Base-by-base conservation (phyloP, 1,140 invertebrate species). In the Drosophila repleta region DNA sequence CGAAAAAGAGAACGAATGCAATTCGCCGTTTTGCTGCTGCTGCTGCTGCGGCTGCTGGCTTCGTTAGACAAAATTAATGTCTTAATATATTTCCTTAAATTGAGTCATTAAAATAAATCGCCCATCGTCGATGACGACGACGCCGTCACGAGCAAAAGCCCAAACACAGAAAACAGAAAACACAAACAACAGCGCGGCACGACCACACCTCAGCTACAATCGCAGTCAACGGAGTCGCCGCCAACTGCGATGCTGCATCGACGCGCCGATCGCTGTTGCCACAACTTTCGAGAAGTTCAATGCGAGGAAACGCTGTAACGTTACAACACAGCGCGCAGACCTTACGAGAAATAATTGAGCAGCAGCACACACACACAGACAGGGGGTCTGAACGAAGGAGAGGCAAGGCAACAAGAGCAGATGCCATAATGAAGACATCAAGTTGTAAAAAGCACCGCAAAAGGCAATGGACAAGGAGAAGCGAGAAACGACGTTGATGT, bases 81-180 rank as follows among this genome's bases (percentile, higher is more conserved):
- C 87, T 90, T 90, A 88, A 88, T 90, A 90, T 88, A 90, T 90
- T 90, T 90, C 87, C 72, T 82, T 90, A 90, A 90, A 90, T 90
- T 90, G 85, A 90, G 85, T 90, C 85, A 90, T 90, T 90, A 90
- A 90, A 90, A 90, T 90, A 90, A 90, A 90, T 90, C 85, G 87
- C 74, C 82, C 84, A 71, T 68, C 75, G 81, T 65, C 66, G 74
- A 62, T 77, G 81, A 67, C 74, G 82, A 62, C 65, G 77, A 77
- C 82, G 82, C 82, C 83, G 85, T 87, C 82, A 87, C 83, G 82
- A 74, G 66, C 56, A 77, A 74, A 57, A 77, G 71, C 53, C 65
- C 57, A 62, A 73, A 29, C 56, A 61, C 46, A 67, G n/a, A 32
- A 37, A 37, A 48, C 17, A 58, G 45, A 63, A 58, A 57, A 43